Evolutionary conservation across 1,140 invertebrate genomes (phyloP), one percentile per base, ranked within the genome.

Genomic region (Ostrea edulis): DNA sequence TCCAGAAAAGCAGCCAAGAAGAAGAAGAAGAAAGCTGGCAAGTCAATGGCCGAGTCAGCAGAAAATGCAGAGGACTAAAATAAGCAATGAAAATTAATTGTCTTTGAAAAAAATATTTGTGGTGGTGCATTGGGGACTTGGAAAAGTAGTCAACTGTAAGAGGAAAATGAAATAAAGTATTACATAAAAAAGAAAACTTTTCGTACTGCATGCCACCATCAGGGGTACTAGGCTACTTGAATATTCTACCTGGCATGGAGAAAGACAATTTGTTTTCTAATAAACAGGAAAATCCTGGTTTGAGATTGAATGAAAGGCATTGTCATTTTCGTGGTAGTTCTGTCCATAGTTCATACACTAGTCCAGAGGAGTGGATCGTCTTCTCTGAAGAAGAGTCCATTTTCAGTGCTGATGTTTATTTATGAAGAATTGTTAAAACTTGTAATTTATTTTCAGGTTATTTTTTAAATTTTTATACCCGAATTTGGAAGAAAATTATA

Each of bases 21-120:
- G 95, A 98, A 98, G 96, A 98, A 98, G 96, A 98, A 98, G 96
- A 97, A 94, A 91, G 93, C 94, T 11, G 93, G 93, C 54, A 95
- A 95, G 84, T 91, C 93, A 82, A 92, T 95, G 86, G 92, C 93
- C 54, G 93, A 93, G 82, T 92, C 89, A 20, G 90, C 91, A 17
- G 92, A 92, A 11, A 87, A 85, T 58, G 91, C 81, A 52, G 85
- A 71, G 51, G 84, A 86, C 22, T 86, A 87, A 53, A 85, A 84
- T 52, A 7, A 81, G 20, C 14, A 22, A 3, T 22, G 14, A 44
- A 29, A 81, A 12, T 22, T 81, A 14, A 81, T 44, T n/a, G 44
- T 82, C 82, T 82, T 25, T 8, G n/a, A n/a, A n/a, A 71, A 7
- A 71, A 35, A 11, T 82, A n/a, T 82, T 82, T 52, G 12, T 82